Evolutionary conservation across 2,888 invertebrate species (phyloP).

Genomic region (Gibbula magus): DNA sequence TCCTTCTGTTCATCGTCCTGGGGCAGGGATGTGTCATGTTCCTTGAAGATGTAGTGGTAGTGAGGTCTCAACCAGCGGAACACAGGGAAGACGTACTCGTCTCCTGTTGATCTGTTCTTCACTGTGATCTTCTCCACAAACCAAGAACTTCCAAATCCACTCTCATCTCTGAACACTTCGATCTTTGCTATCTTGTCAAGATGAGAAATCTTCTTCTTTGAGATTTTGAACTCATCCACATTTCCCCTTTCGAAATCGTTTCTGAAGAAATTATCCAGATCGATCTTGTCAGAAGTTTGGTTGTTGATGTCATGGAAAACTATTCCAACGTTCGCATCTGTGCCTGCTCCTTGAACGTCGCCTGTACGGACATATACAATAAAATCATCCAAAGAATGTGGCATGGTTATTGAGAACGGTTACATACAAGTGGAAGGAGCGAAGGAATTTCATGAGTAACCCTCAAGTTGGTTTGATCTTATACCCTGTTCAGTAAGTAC

Average conservation of each 20-base stretch:
- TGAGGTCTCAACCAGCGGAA: slow-evolving; percentile 5
- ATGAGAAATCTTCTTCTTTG: background rate
- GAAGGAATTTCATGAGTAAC: no score
- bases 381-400: slow-evolving; percentile 20
- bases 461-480: no score
- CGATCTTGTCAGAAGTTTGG: background rate
- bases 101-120: background rate
- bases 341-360: background rate
- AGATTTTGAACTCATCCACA: background rate
- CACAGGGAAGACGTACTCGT: background rate
- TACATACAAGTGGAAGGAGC: no score
- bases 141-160: background rate
- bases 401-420: no score
- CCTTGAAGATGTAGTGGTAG: background rate
- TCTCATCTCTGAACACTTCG: background rate
- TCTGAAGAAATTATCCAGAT: background rate
- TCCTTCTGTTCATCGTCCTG: background rate
- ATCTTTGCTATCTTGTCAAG: background rate
- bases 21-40: background rate
- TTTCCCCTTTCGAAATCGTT: background rate
- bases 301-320: background rate
- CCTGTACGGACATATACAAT: slow-evolving; percentile 63
- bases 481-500: no score
- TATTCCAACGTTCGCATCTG: background rate
- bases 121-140: background rate